A percentile compares a stretch with the other conserved stretches of the same genome.
These are phyloP conservation scores for Ophion ventricosus DNA, from an alignment of 2,888 invertebrate species.

Conservation along the genomic window DNA sequence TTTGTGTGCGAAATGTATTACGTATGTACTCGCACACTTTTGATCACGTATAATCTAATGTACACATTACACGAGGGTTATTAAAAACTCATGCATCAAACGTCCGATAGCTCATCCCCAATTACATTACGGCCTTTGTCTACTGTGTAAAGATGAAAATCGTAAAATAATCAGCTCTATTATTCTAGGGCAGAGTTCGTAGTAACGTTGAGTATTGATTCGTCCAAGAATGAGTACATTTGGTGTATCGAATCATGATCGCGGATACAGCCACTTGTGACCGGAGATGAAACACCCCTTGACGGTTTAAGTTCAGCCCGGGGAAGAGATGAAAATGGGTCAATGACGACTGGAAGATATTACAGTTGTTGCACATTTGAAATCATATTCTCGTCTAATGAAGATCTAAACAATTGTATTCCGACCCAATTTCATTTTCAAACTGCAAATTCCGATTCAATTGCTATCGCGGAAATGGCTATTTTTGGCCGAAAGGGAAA, in stretches of 20 bases:
- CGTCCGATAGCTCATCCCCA: background rate
- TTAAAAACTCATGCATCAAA: background rate
- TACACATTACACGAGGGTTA: background rate
- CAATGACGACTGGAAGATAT: background rate
- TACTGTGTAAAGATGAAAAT: background rate
- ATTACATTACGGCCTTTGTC: background rate
- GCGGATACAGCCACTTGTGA: background rate
- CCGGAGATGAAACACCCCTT: background rate
- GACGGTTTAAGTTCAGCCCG: background rate
- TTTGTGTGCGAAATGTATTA: constrained; percentile 1
- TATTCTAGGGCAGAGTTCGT: background rate
- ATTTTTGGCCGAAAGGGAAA: background rate
- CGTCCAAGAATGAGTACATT: background rate
- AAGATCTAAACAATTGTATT: background rate
- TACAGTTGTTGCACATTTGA: background rate
- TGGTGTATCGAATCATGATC: background rate
- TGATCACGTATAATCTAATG: too few relatives aligned
- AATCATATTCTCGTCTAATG: background rate
- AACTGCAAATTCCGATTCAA: background rate
- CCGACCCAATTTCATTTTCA: background rate
- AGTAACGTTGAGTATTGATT: background rate
- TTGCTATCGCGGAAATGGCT: background rate
- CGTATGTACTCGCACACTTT: background rate
- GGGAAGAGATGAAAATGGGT: background rate
- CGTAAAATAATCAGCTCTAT: background rate